Base-by-base conservation (phyloP, 2,888 invertebrate species). In the Mongoloraphidia duomilia region DNA sequence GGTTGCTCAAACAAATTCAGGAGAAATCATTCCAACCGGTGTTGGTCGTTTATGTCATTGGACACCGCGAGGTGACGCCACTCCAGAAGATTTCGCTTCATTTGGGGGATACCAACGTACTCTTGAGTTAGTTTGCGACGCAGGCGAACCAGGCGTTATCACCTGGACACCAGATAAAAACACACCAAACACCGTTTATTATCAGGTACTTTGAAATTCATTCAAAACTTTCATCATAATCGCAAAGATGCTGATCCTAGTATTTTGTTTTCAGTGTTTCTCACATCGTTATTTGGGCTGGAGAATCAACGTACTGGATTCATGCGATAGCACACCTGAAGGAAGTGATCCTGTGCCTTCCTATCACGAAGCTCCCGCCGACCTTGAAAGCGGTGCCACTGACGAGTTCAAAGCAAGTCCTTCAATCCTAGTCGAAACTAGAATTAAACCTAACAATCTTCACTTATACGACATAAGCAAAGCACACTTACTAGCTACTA, bases 211-310 rank as follows among this genome's bases (percentile, higher is more conserved):
- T 44, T 36, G 39, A 9, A 40, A 35, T 13, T 37, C n/a, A 33
- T 39, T 34, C 39, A 47, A 35, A 36, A 50, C 46, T 9, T 34
- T 9, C 44, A 12, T 4, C 26, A 8, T n/a, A 8, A 11, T 50
- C n/a, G 1, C 35, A 39, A 8, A 13, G n/a, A 34, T 12, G 9
- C 13, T n/a, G 33, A 17, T 39, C 9, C 38, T 41, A 42, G 36
- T 48, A 40, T 55, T 56, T 53, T 58, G 58, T 56, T 73, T 74
- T 50, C 74, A 95, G 84, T 94, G 94, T 66, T 94, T 83, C 74
- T 85, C 90, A 5, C 92, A 93, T 66, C 85, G 92, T 53, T 82
- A 93, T 64, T 80, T 95, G 61, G 95, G 95, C 44, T 94, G 93
- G 91, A 92, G 90, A 70, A 94, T 96, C 59, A 84, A 89, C 65